Evolutionary conservation across 2,797 vertebrate species (phyloP).

Genomic region (Rhinatrema bivittatum): DNA sequence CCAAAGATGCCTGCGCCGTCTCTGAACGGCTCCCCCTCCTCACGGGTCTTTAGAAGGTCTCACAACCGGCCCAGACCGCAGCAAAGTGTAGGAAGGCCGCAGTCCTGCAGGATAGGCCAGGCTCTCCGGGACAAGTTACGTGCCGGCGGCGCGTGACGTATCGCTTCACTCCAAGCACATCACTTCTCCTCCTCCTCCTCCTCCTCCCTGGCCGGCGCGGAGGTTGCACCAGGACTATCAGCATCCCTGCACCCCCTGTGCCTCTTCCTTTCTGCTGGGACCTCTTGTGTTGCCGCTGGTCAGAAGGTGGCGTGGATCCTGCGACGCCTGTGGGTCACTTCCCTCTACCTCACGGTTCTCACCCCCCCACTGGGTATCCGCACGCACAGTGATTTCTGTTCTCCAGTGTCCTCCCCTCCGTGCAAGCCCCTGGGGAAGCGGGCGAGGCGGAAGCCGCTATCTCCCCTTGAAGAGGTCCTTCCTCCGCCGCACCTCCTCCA

Average conservation of each 20-base stretch:
- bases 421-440: not conserved
- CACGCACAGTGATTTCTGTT: too few relatives aligned
- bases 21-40: too few relatives aligned
- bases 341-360: too few relatives aligned
- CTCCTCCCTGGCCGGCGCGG: not conserved
- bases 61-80: too few relatives aligned
- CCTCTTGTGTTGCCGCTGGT: too few relatives aligned
- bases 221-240: not conserved
- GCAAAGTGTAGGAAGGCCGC: too few relatives aligned
- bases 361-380: too few relatives aligned
- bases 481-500: slow-evolving; percentile 74
- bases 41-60: too few relatives aligned
- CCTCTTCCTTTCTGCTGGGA: fast-evolving
- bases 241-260: not conserved
- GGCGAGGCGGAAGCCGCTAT: slow-evolving; percentile 29
- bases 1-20: too few relatives aligned
- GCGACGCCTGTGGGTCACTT: not conserved
- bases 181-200: not conserved
- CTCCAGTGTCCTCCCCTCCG: not conserved
- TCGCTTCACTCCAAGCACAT: too few relatives aligned
- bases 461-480: slow-evolving; percentile 82
- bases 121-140: too few relatives aligned
- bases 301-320: not conserved
- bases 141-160: too few relatives aligned
- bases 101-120: not conserved